phyloP scores from a whole-genome alignment of 2,888 invertebrate species.

The Clepsis dumicolana region DNA sequence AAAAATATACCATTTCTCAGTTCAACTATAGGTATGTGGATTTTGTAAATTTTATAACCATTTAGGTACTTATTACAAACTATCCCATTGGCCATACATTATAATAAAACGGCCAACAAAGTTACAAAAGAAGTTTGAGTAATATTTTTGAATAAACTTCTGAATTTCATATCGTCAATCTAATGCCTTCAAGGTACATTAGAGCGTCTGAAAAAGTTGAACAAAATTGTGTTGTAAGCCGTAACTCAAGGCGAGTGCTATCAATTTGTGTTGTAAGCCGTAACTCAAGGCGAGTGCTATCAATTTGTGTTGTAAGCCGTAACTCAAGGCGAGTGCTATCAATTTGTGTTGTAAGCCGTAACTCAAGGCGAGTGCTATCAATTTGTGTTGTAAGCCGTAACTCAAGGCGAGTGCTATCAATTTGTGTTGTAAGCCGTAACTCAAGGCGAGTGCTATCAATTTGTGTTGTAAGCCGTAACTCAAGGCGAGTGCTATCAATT shows the following conservation, averaged over 20 bases:
- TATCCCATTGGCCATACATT: too few species aligned
- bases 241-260: slow-evolving; percentile 17
- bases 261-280: slow-evolving; percentile 32
- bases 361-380: slow-evolving; percentile 18
- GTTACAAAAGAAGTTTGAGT: neutral
- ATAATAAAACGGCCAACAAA: neutral
- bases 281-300: slow-evolving; percentile 19
- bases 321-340: slow-evolving; percentile 18
- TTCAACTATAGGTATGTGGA: too few species aligned
- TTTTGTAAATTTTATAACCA: too few species aligned
- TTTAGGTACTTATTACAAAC: too few species aligned
- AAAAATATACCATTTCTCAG: too few species aligned
- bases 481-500: slow-evolving; percentile 26
- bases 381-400: slow-evolving; percentile 30
- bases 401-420: slow-evolving; percentile 21
- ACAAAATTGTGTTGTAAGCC: slow-evolving; percentile 6
- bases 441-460: slow-evolving; percentile 22
- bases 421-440: slow-evolving; percentile 27
- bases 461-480: slow-evolving; percentile 3
- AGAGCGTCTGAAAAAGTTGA: neutral
- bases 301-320: slow-evolving; percentile 31
- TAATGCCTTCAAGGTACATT: neutral
- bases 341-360: slow-evolving; percentile 30
- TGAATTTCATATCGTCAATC: neutral
- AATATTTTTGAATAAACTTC: neutral